Conservation (phyloP, 2,888 invertebrate species). For the Mallateleia sp. region DNA sequence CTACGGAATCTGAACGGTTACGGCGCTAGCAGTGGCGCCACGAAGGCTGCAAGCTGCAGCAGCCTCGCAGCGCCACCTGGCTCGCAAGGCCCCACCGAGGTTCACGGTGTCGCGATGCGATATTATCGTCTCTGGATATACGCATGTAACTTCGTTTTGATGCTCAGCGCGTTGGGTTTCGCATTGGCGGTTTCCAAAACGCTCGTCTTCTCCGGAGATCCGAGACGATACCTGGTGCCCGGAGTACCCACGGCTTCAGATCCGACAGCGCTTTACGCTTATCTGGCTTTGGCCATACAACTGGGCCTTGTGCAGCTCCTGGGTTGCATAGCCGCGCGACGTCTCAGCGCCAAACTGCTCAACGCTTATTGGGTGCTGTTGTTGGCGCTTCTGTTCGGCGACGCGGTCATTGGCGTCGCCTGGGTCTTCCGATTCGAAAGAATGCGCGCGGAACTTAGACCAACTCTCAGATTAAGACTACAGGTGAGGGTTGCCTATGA, state of each 20-base stretch:
- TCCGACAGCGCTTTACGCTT: slow-evolving; percentile 96
- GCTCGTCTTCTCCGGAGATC: slow-evolving; percentile 92
- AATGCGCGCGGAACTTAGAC: slow-evolving; percentile 94
- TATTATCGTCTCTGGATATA: slow-evolving; percentile 98
- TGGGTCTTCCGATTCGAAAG: slow-evolving; percentile 96
- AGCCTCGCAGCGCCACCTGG: slow-evolving; percentile 90
- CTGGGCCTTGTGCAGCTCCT: slow-evolving; percentile 93
- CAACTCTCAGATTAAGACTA: slow-evolving; percentile 91
- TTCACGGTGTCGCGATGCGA: slow-evolving; percentile 93
- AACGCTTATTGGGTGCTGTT: slow-evolving; percentile 96
- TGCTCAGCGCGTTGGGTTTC: slow-evolving; percentile 95
- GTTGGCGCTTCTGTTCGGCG: slow-evolving; percentile 95
- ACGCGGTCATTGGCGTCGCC: slow-evolving; percentile 95
- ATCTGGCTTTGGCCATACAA: slow-evolving; percentile 95
- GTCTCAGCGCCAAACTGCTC: slow-evolving; percentile 95
- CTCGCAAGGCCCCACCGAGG: slow-evolving; percentile 91
- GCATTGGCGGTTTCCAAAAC: slow-evolving; percentile 94
- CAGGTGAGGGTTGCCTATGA: too few relatives aligned
- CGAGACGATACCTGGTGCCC: slow-evolving; percentile 93
- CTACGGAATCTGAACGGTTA: slow-evolving; percentile 70
- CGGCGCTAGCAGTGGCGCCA: slow-evolving; percentile 68
- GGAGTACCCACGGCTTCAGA: slow-evolving; percentile 94
- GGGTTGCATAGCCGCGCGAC: slow-evolving; percentile 95
- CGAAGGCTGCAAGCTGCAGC: slow-evolving; percentile 79
- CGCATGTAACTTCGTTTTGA: slow-evolving; percentile 96